Evolutionary conservation across 2,797 vertebrate species (phyloP).

Genomic region (Paramormyrops hopkinsi): DNA sequence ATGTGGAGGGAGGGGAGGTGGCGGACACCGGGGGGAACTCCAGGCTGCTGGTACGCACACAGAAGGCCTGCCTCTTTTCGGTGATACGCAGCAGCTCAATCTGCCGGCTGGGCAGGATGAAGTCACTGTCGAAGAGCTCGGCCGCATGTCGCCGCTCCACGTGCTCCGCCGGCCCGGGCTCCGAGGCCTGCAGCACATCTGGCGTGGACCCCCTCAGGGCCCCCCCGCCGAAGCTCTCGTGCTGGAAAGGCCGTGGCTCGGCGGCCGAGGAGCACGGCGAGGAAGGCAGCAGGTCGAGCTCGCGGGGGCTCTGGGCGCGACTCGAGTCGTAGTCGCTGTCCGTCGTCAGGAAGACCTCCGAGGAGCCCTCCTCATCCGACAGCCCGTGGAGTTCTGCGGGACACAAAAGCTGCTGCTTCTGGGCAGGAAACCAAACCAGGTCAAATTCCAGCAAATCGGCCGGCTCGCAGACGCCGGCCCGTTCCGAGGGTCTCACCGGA

Average conservation of each 20-base stretch:
- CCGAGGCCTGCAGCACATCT: constrained; percentile 71
- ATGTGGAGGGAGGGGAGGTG: constrained; percentile 42
- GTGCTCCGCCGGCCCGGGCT: constrained; percentile 40
- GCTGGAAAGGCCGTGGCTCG: constrained; percentile 43
- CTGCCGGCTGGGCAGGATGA: constrained; percentile 82
- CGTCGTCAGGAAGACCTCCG: constrained; percentile 82
- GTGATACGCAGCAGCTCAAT: constrained; percentile 84
- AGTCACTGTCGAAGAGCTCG: constrained; percentile 78
- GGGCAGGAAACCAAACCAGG: background rate
- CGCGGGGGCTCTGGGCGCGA: constrained; percentile 76
- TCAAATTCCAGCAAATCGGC: background rate
- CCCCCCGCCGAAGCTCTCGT: constrained; percentile 51
- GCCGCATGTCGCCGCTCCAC: constrained; percentile 40
- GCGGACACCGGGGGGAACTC: constrained; percentile 64
- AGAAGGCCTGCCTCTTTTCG: constrained; percentile 81
- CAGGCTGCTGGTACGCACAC: constrained; percentile 81
- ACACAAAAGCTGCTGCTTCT: background rate
- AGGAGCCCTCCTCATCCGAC: constrained; percentile 81
- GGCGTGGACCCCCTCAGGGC: constrained; percentile 60
- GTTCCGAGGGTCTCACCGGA: constrained; percentile 54
- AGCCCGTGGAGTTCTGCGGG: constrained; percentile 57
- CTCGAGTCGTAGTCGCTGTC: constrained; percentile 85
- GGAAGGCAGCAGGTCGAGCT: constrained; percentile 75
- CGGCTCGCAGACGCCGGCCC: too few relatives aligned
- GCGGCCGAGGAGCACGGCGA: constrained; percentile 50